phyloP scores from a whole-genome alignment of 2,113 vertebrate species.

The Motacilla alba region DNA sequence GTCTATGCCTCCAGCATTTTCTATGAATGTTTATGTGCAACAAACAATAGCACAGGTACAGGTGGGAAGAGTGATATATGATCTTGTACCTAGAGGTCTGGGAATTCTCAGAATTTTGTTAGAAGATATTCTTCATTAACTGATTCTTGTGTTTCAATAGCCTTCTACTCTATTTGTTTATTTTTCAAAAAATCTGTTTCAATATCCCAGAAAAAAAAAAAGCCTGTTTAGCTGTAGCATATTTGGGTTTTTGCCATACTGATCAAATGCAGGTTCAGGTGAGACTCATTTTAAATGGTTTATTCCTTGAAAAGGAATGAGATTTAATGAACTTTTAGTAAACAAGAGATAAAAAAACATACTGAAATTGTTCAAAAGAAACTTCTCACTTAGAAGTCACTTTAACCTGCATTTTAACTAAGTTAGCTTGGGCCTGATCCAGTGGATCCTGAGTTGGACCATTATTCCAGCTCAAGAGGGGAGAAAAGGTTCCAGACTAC shows the following conservation, averaged over 20 bases:
- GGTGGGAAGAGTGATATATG: background rate
- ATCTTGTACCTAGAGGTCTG: background rate
- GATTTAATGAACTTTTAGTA: background rate
- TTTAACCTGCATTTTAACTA: background rate
- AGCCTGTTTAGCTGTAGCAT: background rate
- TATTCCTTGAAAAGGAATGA: background rate
- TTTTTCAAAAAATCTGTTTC: background rate
- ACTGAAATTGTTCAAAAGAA: background rate
- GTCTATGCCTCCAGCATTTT: background rate
- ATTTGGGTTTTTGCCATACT: background rate
- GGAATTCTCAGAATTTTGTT: background rate
- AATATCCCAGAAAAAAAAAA: background rate
- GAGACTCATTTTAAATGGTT: background rate
- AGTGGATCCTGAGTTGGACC: background rate
- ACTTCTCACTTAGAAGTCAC: background rate
- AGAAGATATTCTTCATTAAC: background rate
- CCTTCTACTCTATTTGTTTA: background rate
- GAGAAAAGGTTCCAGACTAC: background rate
- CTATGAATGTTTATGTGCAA: background rate
- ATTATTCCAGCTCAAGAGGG: background rate
- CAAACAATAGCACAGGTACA: background rate
- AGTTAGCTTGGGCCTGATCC: background rate
- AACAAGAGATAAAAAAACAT: background rate
- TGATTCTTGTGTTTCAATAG: background rate
- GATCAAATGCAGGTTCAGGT: background rate